Evolutionary conservation across 2,113 vertebrate species (phyloP), one percentile per base, ranked within the genome.

Genomic region (Seriola quinqueradiata): DNA sequence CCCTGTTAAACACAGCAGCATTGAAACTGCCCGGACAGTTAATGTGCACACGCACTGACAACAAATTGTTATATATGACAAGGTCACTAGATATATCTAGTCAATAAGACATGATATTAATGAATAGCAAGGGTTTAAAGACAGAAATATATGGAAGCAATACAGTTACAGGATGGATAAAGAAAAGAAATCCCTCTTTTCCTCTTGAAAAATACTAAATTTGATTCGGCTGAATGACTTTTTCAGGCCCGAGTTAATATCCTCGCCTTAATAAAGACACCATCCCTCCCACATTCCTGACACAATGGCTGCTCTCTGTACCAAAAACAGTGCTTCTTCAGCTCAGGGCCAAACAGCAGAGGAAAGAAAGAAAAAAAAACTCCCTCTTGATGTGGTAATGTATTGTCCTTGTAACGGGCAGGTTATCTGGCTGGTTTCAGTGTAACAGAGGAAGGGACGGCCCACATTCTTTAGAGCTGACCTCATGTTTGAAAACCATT

Each of bases 401-500:
- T 65, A 69, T 65, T 86, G 89, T 84, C 85, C 84, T 65, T 83
- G 79, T 55, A 82, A 66, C 0, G 73, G 50, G 73, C 84, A 87
- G 86, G 85, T 91, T 82, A 85, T 88, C 74, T 44, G 87, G 40
- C 77, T 60, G 86, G 75, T 83, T 89, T 89, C 89, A 77, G 82
- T 78, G 84, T 72, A 82, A 64, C 82, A 70, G 77, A 90, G 88
- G 84, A 86, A 85, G 84, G 76, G 79, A 50, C 88, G 1, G 87
- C 91, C 91, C 92, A 87, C 92, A 95, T 95, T 94, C 92, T 75
- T 90, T 9, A 44, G 55, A 1, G 44, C 61, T 92, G 92, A 95
- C 75, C 74, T 93, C 93, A 93, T 70, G 52, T 21, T 77, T 67
- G 71, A 81, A 82, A 70, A 65, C 55, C 58, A 28, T 70, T 55